Percentiles rank a stretch among this genome's conserved stretches.
Evolutionary conservation across 1,140 invertebrate species (phyloP).

Genomic region (Brachionus manjavacas): DNA sequence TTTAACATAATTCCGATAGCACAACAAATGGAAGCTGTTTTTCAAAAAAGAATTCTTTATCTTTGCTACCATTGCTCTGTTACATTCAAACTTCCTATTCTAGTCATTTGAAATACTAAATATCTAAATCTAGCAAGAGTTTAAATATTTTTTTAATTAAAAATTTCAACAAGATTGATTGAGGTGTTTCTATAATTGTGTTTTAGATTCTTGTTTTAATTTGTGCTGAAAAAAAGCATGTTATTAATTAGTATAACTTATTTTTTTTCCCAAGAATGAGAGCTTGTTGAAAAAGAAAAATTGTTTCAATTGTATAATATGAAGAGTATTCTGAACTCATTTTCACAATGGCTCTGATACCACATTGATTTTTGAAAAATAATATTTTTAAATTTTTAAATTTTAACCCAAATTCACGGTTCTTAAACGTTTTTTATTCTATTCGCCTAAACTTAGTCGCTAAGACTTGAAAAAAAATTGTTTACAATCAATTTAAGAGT

Average conservation of each 20-base stretch:
- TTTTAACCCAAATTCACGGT: neutral
- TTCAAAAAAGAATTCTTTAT: slow-evolving; percentile 27
- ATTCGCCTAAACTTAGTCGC: neutral
- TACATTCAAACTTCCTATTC: neutral
- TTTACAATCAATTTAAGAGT: neutral
- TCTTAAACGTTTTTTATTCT: neutral
- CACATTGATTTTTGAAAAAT: neutral
- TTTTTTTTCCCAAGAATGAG: neutral
- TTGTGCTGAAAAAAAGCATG: neutral
- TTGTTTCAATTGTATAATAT: neutral
- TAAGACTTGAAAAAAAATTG: neutral
- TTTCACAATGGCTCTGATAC: neutral
- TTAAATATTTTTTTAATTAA: slow-evolving; percentile 4
- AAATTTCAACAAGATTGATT: neutral
- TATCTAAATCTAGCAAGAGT: neutral
- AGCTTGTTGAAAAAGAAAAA: neutral
- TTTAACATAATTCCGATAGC: slow-evolving; percentile 11
- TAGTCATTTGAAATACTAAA: neutral
- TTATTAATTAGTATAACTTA: neutral
- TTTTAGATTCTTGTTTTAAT: neutral
- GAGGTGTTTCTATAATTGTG: neutral
- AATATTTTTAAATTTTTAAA: neutral
- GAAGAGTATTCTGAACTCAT: neutral
- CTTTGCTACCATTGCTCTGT: neutral
- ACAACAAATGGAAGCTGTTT: slow-evolving; percentile 28